A percentile compares a stretch with the other conserved stretches of the same genome.
These are phyloP conservation scores for Pomacea maculata DNA, from an alignment of 1,140 invertebrate species.

Conservation along the genomic window DNA sequence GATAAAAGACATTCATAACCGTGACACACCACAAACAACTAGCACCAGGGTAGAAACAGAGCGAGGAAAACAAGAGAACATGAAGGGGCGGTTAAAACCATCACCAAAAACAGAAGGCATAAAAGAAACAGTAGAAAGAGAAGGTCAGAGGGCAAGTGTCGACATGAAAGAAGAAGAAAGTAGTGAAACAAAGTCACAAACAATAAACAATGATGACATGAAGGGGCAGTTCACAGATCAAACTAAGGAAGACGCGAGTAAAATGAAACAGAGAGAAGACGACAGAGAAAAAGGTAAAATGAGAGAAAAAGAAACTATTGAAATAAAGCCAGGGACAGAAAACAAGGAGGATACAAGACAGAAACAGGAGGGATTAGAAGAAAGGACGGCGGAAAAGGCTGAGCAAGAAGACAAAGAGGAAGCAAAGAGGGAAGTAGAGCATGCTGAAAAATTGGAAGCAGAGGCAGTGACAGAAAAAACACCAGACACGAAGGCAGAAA, in stretches of 20 bases:
- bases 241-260: background rate
- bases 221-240: background rate
- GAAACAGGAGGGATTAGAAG: background rate
- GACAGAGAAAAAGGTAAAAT: background rate
- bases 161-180: background rate
- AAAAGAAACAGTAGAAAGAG: constrained; percentile 1
- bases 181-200: background rate
- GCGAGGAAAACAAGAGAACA: too few species aligned
- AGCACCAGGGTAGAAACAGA: too few species aligned
- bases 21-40: too few species aligned
- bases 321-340: background rate
- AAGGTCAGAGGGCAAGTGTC: background rate
- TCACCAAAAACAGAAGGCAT: background rate
- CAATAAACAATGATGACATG: background rate
- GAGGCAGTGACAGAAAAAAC: too few species aligned
- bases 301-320: background rate
- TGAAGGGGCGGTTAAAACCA: too few species aligned
- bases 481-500: too few species aligned
- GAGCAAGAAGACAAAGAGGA: background rate
- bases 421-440: background rate
- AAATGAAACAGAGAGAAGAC: background rate
- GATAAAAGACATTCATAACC: too few species aligned
- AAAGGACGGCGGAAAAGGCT: background rate
- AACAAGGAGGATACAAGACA: background rate
- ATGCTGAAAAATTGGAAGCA: background rate